Evolutionary conservation across 2,797 vertebrate species (phyloP), one percentile per base, ranked within the genome.

Genomic region (Crypturellus tataupa): DNA sequence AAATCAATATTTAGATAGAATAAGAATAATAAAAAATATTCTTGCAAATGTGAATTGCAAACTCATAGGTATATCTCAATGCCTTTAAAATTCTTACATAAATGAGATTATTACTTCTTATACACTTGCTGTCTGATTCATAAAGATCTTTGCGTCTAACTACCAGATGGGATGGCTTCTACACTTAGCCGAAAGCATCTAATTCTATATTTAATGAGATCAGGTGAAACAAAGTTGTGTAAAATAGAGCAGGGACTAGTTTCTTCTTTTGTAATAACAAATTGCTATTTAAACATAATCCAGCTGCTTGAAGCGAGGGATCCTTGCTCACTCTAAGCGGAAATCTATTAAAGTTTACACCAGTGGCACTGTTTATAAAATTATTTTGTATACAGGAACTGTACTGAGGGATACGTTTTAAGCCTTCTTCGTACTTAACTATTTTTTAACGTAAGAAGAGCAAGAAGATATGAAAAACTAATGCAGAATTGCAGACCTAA

Each of bases 341-440:
- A 96, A 80, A 81, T 94, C 39, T 73, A 84, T 86, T 77, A 6
- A 83, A 16, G 62, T 78, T 94, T 92, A 92, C 46, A 85, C 42
- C 69, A 76, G 49, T 49, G 15, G 17, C 10, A 81, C 89, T 84
- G 81, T 86, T 89, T 84, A 70, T 67, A 85, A 85, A 89, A 79
- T 69, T 59, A 78, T 91, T 78, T 76, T n/a, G 51, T 72, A 83
- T 76, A 80, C 23, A 81, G 69, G 63, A 96, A 89, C 65, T 69
- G 46, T 39, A 75, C 6, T 13, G 14, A 77, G 11, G 16, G 18
- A 65, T 58, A 62, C 3, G 63, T 92, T 78, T n/a, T 24, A 71
- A 75, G 29, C 49, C 77, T 92, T 85, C 40, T 76, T 5, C 46
- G 63, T 56, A 87, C 79, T 78, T 55, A 90, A 69, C 9, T 17